Conservation (phyloP, 2,797 vertebrate species). For the Vireo griseus region DNA sequence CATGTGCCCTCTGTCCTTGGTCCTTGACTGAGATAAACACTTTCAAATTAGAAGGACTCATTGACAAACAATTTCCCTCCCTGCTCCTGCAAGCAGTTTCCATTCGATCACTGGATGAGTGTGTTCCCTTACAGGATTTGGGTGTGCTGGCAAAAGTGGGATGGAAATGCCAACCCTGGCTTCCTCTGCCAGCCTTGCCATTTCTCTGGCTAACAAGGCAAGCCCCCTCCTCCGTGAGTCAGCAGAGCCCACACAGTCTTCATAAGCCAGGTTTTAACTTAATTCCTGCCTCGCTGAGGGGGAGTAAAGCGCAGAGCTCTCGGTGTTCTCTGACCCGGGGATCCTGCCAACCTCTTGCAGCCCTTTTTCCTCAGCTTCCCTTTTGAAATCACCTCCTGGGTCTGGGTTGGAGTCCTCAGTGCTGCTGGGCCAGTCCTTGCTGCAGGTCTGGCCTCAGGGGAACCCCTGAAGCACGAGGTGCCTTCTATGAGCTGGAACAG, state of each 20-base stretch:
- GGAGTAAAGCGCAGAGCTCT: neutral
- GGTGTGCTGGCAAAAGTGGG: neutral
- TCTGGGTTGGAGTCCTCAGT: rapidly evolving
- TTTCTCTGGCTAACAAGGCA: neutral
- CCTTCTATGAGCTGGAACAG: neutral
- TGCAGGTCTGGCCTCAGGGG: neutral
- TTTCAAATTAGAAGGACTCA: neutral
- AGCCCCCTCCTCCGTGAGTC: neutral
- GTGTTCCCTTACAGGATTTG: neutral
- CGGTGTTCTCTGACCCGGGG: neutral
- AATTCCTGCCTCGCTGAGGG: neutral
- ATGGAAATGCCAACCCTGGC: neutral
- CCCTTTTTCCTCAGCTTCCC: neutral
- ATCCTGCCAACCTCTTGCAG: neutral
- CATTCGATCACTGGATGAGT: rapidly evolving
- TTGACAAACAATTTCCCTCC: neutral
- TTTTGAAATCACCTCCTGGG: neutral
- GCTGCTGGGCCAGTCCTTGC: neutral
- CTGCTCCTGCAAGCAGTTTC: neutral
- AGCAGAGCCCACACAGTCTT: neutral
- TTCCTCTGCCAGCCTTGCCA: neutral
- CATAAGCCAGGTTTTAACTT: neutral
- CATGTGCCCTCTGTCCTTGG: neutral
- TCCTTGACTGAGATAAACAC: neutral
- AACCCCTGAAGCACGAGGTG: rapidly evolving